Evolutionary conservation across 2,113 vertebrate species (phyloP).

Genomic region (Numenius arquata): DNA sequence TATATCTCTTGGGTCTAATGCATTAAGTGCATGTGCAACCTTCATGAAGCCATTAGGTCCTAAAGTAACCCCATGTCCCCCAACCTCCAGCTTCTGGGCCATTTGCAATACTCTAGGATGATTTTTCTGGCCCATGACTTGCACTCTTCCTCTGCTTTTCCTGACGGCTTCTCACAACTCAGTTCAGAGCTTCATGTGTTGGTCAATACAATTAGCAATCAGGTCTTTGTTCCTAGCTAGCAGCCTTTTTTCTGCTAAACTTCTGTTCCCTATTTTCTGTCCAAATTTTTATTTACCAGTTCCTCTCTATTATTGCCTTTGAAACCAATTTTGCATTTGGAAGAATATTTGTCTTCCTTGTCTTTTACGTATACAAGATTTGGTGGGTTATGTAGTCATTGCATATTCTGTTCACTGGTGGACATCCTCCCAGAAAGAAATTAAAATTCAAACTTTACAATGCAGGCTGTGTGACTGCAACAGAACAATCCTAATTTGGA

Average conservation of each 20-base stretch:
- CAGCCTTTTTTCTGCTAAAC: not conserved
- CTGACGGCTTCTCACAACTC: not conserved
- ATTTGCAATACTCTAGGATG: not conserved
- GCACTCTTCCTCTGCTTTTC: not conserved
- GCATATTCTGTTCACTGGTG: not conserved
- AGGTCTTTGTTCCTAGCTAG: not conserved
- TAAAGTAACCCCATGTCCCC: not conserved
- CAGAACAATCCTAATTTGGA: not conserved
- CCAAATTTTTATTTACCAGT: not conserved
- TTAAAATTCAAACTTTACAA: not conserved
- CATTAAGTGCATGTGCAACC: not conserved
- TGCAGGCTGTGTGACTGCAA: not conserved
- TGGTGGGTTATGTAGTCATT: not conserved
- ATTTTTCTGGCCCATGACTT: not conserved
- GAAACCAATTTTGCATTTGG: not conserved
- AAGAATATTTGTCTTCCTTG: not conserved
- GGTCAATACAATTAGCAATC: not conserved
- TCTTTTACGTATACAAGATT: not conserved
- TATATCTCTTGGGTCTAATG: not conserved
- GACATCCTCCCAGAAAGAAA: not conserved
- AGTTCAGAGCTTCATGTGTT: not conserved
- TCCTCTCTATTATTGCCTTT: not conserved
- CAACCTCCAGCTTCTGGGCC: not conserved
- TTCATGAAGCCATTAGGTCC: not conserved
- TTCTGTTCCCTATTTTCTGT: not conserved